Conservation (phyloP, 2,797 vertebrate genomes). For the Fistularia tabacaria region DNA sequence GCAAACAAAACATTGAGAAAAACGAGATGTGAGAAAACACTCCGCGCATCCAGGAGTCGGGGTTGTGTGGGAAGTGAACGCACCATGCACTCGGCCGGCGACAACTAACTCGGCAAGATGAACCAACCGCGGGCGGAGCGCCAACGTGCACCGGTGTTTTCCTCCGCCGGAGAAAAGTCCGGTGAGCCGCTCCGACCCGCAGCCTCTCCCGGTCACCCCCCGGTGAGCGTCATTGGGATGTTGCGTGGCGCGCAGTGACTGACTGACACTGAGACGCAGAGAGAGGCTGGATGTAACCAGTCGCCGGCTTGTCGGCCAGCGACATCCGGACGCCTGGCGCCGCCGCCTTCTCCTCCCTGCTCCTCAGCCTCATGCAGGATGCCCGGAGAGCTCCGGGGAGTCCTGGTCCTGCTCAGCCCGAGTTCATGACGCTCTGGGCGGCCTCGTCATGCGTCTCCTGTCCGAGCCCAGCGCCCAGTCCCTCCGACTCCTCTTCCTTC, state of each 20-base stretch:
- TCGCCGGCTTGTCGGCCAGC: constrained; percentile 48
- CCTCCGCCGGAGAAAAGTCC: constrained; percentile 34
- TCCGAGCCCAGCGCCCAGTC: constrained; percentile 72
- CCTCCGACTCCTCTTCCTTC: constrained; percentile 77
- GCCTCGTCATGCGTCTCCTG: constrained; percentile 76
- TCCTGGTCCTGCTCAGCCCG: constrained; percentile 71
- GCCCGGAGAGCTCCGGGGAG: constrained; percentile 65
- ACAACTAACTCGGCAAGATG: constrained; percentile 50
- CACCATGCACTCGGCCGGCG: constrained; percentile 38
- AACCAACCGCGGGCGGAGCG: constrained; percentile 30
- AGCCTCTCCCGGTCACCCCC: constrained; percentile 65
- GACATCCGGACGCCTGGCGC: constrained; percentile 35
- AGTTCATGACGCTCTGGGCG: constrained; percentile 76
- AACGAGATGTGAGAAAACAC: too few relatives aligned
- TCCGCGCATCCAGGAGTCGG: constrained; percentile 13
- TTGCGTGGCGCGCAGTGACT: constrained; percentile 41
- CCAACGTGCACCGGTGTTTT: constrained; percentile 24
- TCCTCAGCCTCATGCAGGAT: constrained; percentile 73
- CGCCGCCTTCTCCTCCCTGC: constrained; percentile 35
- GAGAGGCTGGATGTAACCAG: constrained; percentile 59
- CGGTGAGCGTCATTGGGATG: constrained; percentile 11
- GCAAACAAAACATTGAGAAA: too few relatives aligned
- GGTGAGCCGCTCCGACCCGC: constrained; percentile 33
- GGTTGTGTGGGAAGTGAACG: constrained; percentile 56
- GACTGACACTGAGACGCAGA: constrained; percentile 29